Evolutionary conservation across 2,888 invertebrate species (phyloP).

Genomic region (Melitaea athalia): DNA sequence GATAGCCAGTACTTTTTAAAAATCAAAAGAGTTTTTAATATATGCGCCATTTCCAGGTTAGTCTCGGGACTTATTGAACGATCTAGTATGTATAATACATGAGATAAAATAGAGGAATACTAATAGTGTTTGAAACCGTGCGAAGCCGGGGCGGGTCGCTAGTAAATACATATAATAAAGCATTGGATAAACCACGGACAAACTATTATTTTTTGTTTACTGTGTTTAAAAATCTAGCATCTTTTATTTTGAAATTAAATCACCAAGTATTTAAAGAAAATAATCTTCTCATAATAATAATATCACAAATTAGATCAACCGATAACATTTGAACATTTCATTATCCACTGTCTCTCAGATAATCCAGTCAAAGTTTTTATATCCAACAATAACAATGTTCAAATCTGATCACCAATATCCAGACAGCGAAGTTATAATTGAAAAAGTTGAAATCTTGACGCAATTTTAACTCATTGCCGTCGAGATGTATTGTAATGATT

Average conservation of each 20-base stretch:
- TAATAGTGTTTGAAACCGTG: too few relatives aligned
- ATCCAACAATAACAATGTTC: conserved; percentile 15
- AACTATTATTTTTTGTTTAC: too few relatives aligned
- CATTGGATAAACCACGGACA: too few relatives aligned
- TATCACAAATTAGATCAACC: neutral
- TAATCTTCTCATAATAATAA: neutral
- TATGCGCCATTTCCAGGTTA: too few relatives aligned
- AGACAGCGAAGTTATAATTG: conserved; percentile 22
- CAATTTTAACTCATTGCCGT: conserved; percentile 3
- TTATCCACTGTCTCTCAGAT: neutral
- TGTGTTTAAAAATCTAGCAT: too few relatives aligned
- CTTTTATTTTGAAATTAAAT: neutral
- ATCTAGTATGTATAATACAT: too few relatives aligned
- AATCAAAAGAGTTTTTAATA: too few relatives aligned
- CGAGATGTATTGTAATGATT: neutral
- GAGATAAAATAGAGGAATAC: too few relatives aligned
- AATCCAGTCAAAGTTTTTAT: neutral
- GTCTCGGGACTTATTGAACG: too few relatives aligned
- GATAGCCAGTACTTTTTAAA: too few relatives aligned
- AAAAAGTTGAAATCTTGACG: conserved; percentile 17
- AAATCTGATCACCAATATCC: conserved; percentile 17
- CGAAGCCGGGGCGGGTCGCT: too few relatives aligned
- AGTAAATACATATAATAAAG: too few relatives aligned
- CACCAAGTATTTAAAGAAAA: neutral
- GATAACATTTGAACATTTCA: neutral